These are phyloP conservation scores for Melanogrammus aeglefinus DNA, from an alignment of 2,797 vertebrate genomes.

Conservation along the genomic window DNA sequence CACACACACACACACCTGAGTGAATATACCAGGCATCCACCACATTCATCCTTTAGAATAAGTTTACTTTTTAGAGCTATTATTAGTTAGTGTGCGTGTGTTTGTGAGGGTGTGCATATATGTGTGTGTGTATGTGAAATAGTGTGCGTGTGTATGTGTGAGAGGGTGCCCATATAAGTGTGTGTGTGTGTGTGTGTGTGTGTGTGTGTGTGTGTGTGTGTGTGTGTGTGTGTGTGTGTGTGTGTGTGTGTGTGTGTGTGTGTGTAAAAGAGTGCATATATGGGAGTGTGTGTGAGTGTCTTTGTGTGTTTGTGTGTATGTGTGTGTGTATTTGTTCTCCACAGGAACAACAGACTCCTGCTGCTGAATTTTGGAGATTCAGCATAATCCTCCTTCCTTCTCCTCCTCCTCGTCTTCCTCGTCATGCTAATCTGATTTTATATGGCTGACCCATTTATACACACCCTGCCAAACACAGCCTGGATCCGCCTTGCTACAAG, in stretches of 20 bases:
- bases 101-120: too few relatives aligned
- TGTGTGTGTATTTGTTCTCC: background rate
- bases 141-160: background rate
- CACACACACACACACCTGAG: background rate
- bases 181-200: background rate
- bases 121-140: background rate
- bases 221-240: background rate
- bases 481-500: background rate
- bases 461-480: background rate
- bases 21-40: background rate
- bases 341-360: conserved; percentile 1
- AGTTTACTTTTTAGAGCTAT: background rate
- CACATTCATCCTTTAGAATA: background rate
- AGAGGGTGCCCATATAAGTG: background rate
- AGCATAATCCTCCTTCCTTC: conserved; percentile 4
- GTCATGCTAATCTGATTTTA: conserved; percentile 4
- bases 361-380: conserved; percentile 1
- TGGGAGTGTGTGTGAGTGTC: background rate
- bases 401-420: conserved; percentile 3
- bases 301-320: background rate
- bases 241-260: background rate
- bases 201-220: background rate
- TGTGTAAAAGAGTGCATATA: too few relatives aligned
- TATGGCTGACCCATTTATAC: background rate
- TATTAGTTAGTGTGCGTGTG: background rate